These are phyloP conservation scores for Synergus laeviventris DNA, from an alignment of 2,888 invertebrate species.

Conservation along the genomic window DNA sequence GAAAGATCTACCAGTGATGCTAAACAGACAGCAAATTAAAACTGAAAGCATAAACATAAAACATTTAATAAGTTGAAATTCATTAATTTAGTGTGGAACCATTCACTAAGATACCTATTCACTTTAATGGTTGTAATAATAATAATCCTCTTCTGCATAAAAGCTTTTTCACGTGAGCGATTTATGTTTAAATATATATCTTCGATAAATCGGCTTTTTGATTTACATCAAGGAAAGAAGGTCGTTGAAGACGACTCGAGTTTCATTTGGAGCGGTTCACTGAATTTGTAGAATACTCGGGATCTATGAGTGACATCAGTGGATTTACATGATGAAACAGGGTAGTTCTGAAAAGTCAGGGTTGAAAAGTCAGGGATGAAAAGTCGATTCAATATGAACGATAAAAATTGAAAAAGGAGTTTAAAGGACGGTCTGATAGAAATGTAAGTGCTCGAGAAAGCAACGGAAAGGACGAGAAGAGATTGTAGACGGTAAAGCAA, in stretches of 20 bases:
- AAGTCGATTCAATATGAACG: not conserved
- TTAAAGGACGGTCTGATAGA: slow-evolving; percentile 6
- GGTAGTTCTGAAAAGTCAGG: not conserved
- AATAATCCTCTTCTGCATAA: not conserved
- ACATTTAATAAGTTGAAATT: not conserved
- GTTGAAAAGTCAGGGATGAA: not conserved
- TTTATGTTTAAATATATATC: not conserved
- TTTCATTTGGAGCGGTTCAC: not conserved
- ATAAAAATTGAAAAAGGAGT: slow-evolving; percentile 9
- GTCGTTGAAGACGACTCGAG: not conserved
- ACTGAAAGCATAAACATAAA: too few species aligned
- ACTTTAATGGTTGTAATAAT: not conserved
- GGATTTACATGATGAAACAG: slow-evolving; percentile 23
- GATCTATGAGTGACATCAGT: slow-evolving; percentile 14
- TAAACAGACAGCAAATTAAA: not conserved
- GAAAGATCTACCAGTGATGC: not conserved
- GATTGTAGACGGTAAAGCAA: not conserved
- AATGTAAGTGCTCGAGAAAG: not conserved
- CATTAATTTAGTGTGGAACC: not conserved
- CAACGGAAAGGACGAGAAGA: not conserved
- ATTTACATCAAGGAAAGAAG: not conserved
- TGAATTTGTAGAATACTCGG: not conserved
- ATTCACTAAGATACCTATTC: not conserved
- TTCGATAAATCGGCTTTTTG: not conserved
- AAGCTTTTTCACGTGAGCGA: not conserved